Base-by-base conservation (phyloP, 2,113 vertebrate genomes). In the Ceyx melanurus region DNA sequence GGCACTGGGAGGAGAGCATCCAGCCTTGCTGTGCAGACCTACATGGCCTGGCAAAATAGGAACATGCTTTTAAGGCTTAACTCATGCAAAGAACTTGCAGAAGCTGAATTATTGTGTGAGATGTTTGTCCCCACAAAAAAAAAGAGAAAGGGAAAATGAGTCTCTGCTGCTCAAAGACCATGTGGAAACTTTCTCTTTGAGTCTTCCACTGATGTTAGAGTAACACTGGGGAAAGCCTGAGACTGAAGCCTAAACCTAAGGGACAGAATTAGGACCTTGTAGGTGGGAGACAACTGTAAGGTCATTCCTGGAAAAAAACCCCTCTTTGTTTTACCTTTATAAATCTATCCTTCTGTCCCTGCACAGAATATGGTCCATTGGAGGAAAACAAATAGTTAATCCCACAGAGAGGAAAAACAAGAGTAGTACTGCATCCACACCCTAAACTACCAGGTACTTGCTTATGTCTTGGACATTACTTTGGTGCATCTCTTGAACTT, bases 101-200 rank as follows among this genome's bases (percentile, higher is more conserved):
- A 31, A 87, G 28, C 20, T 70, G 62, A 73, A 33, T 75, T 78
- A 45, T 48, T 58, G 21, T 35, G 37, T 65, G 58, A 90, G 50
- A 51, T 7, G 3, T 22, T 57, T 28, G 17, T 0, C 7, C 11
- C 3, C 1, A 0, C 20, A 9, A 26, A 29, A 26, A 29, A 56
- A 56, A 56, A 6, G 6, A 40, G 20, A 56, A 46, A 65, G 16
- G 7, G 42, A 74, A 72, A 90, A 62, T 35, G 25, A 51, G 14
- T 3, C 2, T 73, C 14, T 68, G 48, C 18, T 86, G 22, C n/a
- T 14, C 53, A 51, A 81, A 90, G 31, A 19, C 8, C 22, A 28
- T 2, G 5, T 37, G 43, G 43, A 91, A 93, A 11, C 5, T 48
- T 85, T 80, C 28, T 61, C 10, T 89, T 51, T 81, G 64, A 3